Conservation (phyloP, 2,113 vertebrate genomes). For the Andinoacara biseriatus region DNA sequence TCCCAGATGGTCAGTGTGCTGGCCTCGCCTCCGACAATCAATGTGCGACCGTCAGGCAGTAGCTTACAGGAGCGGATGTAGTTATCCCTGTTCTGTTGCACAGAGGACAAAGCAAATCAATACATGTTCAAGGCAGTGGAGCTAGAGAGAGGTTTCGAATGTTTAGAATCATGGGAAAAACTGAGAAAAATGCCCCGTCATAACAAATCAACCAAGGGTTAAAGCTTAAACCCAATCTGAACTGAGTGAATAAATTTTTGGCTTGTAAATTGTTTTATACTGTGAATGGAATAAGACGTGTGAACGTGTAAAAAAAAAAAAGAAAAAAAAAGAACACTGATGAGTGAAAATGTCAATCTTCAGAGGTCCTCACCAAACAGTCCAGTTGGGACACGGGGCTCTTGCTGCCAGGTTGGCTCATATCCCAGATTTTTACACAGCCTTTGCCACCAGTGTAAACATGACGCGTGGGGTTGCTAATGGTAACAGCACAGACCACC, state of each 20-base stretch:
- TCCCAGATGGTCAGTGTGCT: slow-evolving; percentile 99
- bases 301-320: slow-evolving; percentile 16
- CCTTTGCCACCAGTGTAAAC: slow-evolving; percentile 95
- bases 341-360: slow-evolving; percentile 13
- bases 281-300: neutral
- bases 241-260: neutral
- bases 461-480: slow-evolving; percentile 93
- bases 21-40: slow-evolving; percentile 97
- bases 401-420: slow-evolving; percentile 95
- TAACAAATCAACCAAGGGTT: slow-evolving; percentile 19
- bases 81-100: slow-evolving; percentile 95
- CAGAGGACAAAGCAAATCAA: slow-evolving; percentile 67
- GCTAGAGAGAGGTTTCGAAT: slow-evolving; percentile 42
- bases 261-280: neutral
- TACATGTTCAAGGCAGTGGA: slow-evolving; percentile 45
- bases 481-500: slow-evolving; percentile 94
- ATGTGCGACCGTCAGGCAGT: slow-evolving; percentile 94
- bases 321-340: neutral
- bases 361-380: slow-evolving; percentile 82
- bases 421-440: slow-evolving; percentile 97
- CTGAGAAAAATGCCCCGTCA: slow-evolving; percentile 26
- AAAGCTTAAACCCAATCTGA: slow-evolving; percentile 15
- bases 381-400: slow-evolving; percentile 96
- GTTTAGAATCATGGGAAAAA: slow-evolving; percentile 16
- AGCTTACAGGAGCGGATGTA: slow-evolving; percentile 99